Evolutionary conservation across 2,113 vertebrate species (phyloP).

Genomic region (Spheniscus mendiculus): DNA sequence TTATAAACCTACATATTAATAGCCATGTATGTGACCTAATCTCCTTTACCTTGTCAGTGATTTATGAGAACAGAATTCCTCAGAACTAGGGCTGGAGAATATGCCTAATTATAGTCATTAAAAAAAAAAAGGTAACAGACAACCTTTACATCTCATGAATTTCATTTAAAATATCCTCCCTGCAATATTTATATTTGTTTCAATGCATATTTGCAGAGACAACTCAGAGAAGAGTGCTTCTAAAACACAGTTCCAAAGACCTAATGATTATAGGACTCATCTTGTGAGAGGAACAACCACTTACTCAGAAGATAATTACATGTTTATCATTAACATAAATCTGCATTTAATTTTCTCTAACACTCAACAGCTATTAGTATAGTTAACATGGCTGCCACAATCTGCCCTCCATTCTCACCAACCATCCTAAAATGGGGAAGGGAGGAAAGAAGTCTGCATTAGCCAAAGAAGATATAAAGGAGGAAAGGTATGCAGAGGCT

Average conservation of each 20-base stretch:
- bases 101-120: neutral
- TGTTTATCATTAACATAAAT: neutral
- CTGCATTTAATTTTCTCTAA: conserved; percentile 1
- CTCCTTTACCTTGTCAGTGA: neutral
- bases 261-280: neutral
- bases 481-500: neutral
- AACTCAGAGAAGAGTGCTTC: neutral
- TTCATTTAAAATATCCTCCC: neutral
- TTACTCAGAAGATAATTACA: neutral
- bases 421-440: neutral
- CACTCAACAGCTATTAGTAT: neutral
- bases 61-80: neutral
- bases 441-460: neutral
- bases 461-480: neutral
- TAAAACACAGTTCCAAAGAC: neutral
- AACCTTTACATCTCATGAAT: neutral
- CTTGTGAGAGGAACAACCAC: neutral
- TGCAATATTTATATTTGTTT: conserved; percentile 13
- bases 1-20: neutral
- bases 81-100: neutral
- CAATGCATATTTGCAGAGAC: neutral
- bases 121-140: neutral
- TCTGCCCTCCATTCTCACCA: neutral
- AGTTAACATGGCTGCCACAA: neutral
- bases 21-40: neutral